phyloP scores from a whole-genome alignment of 1,140 invertebrate genomes.

The Atta colombica region DNA sequence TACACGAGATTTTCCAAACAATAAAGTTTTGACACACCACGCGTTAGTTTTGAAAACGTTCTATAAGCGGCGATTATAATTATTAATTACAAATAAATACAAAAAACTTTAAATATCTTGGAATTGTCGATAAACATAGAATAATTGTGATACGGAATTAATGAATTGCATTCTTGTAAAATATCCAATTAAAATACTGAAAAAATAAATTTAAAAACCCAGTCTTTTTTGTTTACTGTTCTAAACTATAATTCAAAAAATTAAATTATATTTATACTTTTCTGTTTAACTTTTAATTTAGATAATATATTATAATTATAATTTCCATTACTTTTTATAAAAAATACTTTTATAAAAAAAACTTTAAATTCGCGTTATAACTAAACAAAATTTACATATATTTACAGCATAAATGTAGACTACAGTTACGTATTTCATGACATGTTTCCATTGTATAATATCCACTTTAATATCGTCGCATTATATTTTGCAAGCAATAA shows the following conservation, averaged over 20 bases:
- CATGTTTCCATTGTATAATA: neutral
- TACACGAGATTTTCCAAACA: neutral
- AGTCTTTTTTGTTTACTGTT: neutral
- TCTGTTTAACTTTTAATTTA: neutral
- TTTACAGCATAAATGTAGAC: neutral
- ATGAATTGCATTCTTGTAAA: neutral
- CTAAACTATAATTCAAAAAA: too few relatives aligned
- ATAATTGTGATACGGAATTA: neutral
- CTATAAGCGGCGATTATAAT: neutral
- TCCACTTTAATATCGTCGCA: neutral
- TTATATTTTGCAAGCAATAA: constrained; percentile 1
- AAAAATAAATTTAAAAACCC: neutral
- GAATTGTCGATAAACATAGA: neutral
- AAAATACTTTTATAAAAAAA: neutral
- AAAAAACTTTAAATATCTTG: neutral
- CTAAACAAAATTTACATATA: neutral
- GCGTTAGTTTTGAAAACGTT: neutral
- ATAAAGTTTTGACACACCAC: neutral
- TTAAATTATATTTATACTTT: too few relatives aligned
- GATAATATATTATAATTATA: neutral
- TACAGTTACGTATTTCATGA: neutral
- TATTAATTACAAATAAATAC: neutral
- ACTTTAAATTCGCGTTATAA: neutral
- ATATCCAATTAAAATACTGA: neutral
- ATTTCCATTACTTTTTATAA: neutral